phyloP scores from a whole-genome alignment of 1,140 invertebrate genomes.

The Solenopsis fugax region DNA sequence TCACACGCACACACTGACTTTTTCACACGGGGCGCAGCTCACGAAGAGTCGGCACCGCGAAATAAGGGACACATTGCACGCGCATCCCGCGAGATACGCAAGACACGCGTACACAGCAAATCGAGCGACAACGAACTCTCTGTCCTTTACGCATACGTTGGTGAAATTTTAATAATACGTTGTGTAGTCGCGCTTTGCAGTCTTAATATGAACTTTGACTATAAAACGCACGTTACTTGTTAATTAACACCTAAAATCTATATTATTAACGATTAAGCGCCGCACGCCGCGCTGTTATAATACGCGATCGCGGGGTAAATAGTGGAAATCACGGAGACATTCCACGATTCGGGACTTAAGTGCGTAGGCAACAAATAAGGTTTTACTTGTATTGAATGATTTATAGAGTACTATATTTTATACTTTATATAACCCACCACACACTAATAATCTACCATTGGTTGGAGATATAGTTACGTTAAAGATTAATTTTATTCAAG shows the following conservation, averaged over 20 bases:
- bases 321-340: slow-evolving; percentile 85
- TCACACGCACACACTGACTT: slow-evolving; percentile 1
- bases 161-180: slow-evolving; percentile 35
- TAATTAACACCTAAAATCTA: slow-evolving; percentile 84
- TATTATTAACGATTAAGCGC: slow-evolving; percentile 79
- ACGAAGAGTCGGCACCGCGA: background rate
- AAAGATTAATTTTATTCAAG: slow-evolving; percentile 82
- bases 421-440: slow-evolving; percentile 84
- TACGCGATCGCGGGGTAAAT: slow-evolving; percentile 71
- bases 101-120: slow-evolving; percentile 49
- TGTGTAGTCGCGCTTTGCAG: slow-evolving; percentile 59
- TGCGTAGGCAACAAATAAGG: slow-evolving; percentile 78
- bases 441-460: slow-evolving; percentile 82
- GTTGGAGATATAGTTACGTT: slow-evolving; percentile 82
- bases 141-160: slow-evolving; percentile 75
- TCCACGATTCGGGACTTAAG: slow-evolving; percentile 86
- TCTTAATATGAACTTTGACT: slow-evolving; percentile 83
- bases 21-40: background rate
- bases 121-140: slow-evolving; percentile 83
- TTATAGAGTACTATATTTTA: slow-evolving; percentile 86
- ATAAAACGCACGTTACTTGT: slow-evolving; percentile 82
- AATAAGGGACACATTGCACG: too few species aligned
- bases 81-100: slow-evolving; percentile 41
- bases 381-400: slow-evolving; percentile 77
- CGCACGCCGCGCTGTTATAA: slow-evolving; percentile 78